phyloP scores from a whole-genome alignment of 2,888 invertebrate genomes.

The Octonoba sinensis region DNA sequence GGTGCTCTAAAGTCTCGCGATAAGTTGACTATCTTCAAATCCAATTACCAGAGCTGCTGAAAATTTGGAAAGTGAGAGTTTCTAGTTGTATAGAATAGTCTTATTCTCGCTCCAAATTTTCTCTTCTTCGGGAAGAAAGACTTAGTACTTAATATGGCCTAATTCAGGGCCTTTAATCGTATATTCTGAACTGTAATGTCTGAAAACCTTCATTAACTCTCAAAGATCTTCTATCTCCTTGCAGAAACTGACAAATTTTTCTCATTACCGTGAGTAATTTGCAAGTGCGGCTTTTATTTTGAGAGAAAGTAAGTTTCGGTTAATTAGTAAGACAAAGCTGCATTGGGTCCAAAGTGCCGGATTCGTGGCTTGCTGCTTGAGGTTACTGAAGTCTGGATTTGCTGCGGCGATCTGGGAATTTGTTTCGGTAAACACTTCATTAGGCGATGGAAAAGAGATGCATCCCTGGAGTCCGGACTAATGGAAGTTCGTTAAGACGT shows the following conservation, averaged over 20 bases:
- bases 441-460: slow-evolving; percentile 65
- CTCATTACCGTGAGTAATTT: slow-evolving; percentile 64
- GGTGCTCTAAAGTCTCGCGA: too few relatives aligned
- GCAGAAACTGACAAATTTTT: slow-evolving; percentile 63
- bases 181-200: slow-evolving; percentile 50
- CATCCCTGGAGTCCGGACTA: slow-evolving; percentile 56
- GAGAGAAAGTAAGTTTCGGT: slow-evolving; percentile 63
- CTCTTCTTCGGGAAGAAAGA: slow-evolving; percentile 33
- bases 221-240: slow-evolving; percentile 57
- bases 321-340: slow-evolving; percentile 60
- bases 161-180: slow-evolving; percentile 58
- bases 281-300: slow-evolving; percentile 63
- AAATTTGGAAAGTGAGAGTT: too few relatives aligned
- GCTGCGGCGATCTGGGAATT: slow-evolving; percentile 64
- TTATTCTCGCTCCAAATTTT: slow-evolving; percentile 43
- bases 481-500: slow-evolving; percentile 63
- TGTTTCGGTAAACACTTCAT: slow-evolving; percentile 65
- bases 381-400: slow-evolving; percentile 61
- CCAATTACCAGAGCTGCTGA: too few relatives aligned
- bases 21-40: too few relatives aligned
- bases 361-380: slow-evolving; percentile 50
- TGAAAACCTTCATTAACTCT: slow-evolving; percentile 61
- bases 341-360: slow-evolving; percentile 30
- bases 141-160: slow-evolving; percentile 56
- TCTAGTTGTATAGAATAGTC: background rate